A percentile compares a stretch with the other conserved stretches of the same genome.
Evolutionary conservation across 2,797 vertebrate genomes (phyloP).

Genomic region (Natrix natrix): DNA sequence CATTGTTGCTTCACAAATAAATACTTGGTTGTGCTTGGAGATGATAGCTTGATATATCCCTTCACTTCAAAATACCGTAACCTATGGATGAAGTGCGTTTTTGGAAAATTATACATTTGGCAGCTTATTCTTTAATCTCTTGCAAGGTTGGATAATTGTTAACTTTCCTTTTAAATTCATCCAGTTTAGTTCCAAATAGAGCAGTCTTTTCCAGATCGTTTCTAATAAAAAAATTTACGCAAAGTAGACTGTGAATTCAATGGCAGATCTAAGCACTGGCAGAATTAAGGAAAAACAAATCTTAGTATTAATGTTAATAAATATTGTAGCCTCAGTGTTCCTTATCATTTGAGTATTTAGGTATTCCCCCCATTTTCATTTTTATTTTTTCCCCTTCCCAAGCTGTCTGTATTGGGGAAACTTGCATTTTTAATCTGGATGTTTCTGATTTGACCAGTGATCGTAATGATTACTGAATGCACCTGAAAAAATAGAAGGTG

Average conservation of each 20-base stretch:
- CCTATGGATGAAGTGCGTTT: slow-evolving; percentile 46
- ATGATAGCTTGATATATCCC: slow-evolving; percentile 57
- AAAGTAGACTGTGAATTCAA: slow-evolving; percentile 10
- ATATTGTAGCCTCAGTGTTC: not conserved
- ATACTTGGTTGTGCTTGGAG: slow-evolving; percentile 41
- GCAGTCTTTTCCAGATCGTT: slow-evolving; percentile 22
- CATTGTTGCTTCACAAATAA: slow-evolving; percentile 51
- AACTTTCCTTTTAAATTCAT: slow-evolving; percentile 32
- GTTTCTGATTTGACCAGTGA: not conserved
- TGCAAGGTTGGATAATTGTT: slow-evolving; percentile 40
- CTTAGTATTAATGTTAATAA: not conserved
- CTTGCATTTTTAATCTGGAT: not conserved
- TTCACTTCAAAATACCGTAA: slow-evolving; percentile 51
- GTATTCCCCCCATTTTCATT: not conserved
- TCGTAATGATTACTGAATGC: not conserved
- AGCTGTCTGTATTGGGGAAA: not conserved
- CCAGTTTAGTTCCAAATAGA: slow-evolving; percentile 21
- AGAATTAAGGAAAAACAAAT: not conserved
- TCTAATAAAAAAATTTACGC: slow-evolving; percentile 5
- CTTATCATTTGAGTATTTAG: not conserved
- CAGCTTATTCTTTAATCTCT: slow-evolving; percentile 53
- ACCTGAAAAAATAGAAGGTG: not conserved
- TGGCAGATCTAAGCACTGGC: not conserved
- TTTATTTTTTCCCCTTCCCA: not conserved
- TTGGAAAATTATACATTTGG: slow-evolving; percentile 20